phyloP scores from a whole-genome alignment of 92 coral and sea anemone genomes.

The Bergia sp. region DNA sequence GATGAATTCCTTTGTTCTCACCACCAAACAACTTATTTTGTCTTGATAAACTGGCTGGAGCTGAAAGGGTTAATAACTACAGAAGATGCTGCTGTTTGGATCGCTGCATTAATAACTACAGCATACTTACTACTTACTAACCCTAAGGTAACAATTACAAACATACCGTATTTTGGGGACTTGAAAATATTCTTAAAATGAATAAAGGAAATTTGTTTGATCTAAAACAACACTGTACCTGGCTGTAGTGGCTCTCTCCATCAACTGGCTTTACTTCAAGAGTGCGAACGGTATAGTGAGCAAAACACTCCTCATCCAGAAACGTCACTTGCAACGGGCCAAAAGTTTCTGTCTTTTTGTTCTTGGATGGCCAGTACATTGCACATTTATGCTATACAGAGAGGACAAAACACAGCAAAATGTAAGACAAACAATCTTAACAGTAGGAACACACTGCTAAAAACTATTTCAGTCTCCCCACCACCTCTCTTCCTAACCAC shows the following conservation, averaged over 20 bases:
- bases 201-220: background rate
- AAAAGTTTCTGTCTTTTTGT: conserved; percentile 65
- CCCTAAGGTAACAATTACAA: too few relatives aligned
- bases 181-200: background rate
- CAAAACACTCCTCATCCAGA: conserved; percentile 83
- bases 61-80: too few relatives aligned
- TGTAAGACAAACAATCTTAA: too few relatives aligned
- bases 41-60: too few relatives aligned
- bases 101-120: background rate
- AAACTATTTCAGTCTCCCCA: too few relatives aligned
- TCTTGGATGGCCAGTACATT: conserved; percentile 92
- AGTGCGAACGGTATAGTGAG: conserved; percentile 81
- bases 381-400: conserved; percentile 87
- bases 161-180: too few relatives aligned
- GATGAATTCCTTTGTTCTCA: too few relatives aligned
- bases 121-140: too few relatives aligned
- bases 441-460: too few relatives aligned
- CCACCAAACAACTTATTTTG: too few relatives aligned
- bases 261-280: conserved; percentile 82
- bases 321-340: conserved; percentile 84
- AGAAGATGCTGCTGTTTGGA: background rate
- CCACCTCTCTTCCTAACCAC: too few relatives aligned
- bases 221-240: conserved; percentile 48
- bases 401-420: background rate
- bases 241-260: conserved; percentile 78